These are phyloP conservation scores for Apis mellifera DNA, from an alignment of 1,140 invertebrate genomes.

Conservation along the genomic window Amel_HAv3.1 CM009933.2:11940501-11941000, in stretches of 20 bases:
- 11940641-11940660: background rate
- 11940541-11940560: background rate
- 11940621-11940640: conserved; percentile 7
- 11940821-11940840: conserved; percentile 8
- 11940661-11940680: conserved; percentile 1
- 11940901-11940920: background rate
- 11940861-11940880: background rate
- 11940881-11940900: background rate
- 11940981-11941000: background rate
- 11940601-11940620: background rate
- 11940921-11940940: background rate
- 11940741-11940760: conserved; percentile 37
- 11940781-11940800: conserved; percentile 60
- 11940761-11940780: conserved; percentile 52
- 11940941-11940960: background rate
- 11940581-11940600: background rate
- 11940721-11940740: conserved; percentile 40
- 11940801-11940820: conserved; percentile 44
- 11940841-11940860: conserved; percentile 5
- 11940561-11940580: background rate
- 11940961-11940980: background rate
- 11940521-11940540: background rate
- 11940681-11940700: background rate
- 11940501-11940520: background rate
- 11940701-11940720: conserved; percentile 1